Evolutionary conservation across 2,797 vertebrate species (phyloP).

Genomic region (Furcifer pardalis): DNA sequence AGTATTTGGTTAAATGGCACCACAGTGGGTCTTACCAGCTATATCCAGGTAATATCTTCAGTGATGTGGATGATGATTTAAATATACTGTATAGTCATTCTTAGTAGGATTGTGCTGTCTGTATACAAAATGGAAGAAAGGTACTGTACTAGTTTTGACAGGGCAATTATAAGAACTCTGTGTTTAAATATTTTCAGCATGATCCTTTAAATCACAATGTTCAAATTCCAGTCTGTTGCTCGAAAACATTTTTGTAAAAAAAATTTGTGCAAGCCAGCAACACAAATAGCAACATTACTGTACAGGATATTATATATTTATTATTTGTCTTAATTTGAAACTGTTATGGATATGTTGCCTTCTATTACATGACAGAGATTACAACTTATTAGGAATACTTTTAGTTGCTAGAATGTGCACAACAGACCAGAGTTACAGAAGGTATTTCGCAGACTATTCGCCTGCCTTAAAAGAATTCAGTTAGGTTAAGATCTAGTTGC

Average conservation of each 20-base stretch:
- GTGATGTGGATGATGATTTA: slow-evolving; percentile 20
- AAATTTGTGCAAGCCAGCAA: not conserved
- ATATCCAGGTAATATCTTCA: slow-evolving; percentile 87
- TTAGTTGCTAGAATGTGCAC: not conserved
- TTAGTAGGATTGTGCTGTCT: slow-evolving; percentile 21
- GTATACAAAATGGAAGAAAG: not conserved
- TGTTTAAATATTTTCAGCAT: slow-evolving; percentile 16
- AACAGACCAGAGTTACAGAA: not conserved
- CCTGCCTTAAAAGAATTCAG: not conserved
- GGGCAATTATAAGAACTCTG: not conserved
- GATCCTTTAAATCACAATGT: slow-evolving; percentile 25
- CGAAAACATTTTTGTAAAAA: not conserved
- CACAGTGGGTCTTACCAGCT: slow-evolving; percentile 95
- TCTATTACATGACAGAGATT: not conserved
- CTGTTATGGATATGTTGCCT: too few relatives aligned
- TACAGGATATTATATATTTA: not conserved
- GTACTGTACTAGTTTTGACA: not conserved
- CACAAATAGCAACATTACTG: slow-evolving; percentile 5
- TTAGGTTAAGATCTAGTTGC: not conserved
- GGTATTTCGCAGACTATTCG: not conserved
- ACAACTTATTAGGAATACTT: not conserved
- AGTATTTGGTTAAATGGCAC: slow-evolving; percentile 90
- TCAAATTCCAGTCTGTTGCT: not conserved
- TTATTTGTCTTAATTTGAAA: not conserved
- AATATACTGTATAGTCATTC: not conserved